Percentiles rank a stretch among this genome's conserved stretches.
Conservation (phyloP, 2,113 vertebrate species). For the Eira barbara region DNA sequence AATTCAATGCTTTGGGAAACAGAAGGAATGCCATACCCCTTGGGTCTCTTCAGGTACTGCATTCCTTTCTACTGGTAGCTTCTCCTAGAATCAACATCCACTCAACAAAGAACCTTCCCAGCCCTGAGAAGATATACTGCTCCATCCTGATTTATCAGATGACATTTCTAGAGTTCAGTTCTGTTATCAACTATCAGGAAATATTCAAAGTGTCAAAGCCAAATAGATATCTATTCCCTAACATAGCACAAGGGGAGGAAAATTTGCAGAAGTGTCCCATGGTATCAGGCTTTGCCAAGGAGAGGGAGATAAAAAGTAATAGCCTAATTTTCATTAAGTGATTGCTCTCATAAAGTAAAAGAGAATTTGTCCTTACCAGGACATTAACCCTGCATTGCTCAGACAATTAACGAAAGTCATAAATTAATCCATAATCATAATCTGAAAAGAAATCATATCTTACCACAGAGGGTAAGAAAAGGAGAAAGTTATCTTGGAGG, state of each 20-base stretch:
- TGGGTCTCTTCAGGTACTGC: neutral
- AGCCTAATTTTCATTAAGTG: slow-evolving; percentile 73
- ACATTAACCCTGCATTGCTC: slow-evolving; percentile 72
- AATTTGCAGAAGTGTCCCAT: slow-evolving; percentile 60
- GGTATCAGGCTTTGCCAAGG: slow-evolving; percentile 53
- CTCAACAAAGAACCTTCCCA: neutral
- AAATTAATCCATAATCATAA: slow-evolving; percentile 70
- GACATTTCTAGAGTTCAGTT: slow-evolving; percentile 28
- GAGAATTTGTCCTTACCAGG: slow-evolving; percentile 69
- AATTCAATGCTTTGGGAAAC: neutral
- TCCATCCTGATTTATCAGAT: neutral
- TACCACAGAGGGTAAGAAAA: slow-evolving; percentile 27
- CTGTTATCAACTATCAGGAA: slow-evolving; percentile 44
- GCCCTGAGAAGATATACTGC: neutral
- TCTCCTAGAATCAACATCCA: neutral
- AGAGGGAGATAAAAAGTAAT: slow-evolving; percentile 77
- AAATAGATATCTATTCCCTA: slow-evolving; percentile 58
- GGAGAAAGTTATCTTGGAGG: neutral
- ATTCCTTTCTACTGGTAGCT: neutral
- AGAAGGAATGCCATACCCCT: neutral
- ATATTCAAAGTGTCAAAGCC: slow-evolving; percentile 59
- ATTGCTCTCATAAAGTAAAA: slow-evolving; percentile 75
- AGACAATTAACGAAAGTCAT: slow-evolving; percentile 76
- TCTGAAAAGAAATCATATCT: slow-evolving; percentile 51
- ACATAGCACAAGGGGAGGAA: slow-evolving; percentile 38